Base-by-base conservation (phyloP, 1,140 invertebrate genomes). In the Calycopis cecrops region DNA sequence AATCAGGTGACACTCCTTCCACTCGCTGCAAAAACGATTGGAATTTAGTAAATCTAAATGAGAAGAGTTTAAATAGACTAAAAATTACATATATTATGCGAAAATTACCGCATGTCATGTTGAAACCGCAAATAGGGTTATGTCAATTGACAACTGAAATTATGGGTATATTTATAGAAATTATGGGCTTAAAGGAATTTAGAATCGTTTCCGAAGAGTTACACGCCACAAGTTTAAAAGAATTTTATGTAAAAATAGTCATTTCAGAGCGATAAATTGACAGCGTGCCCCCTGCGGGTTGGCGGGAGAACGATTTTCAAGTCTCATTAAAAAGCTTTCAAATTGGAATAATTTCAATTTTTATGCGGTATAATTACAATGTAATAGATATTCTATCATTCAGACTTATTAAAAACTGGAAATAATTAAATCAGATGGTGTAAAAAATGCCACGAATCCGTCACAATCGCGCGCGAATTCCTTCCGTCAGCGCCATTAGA, bases 401-500 rank as follows among this genome's bases (percentile, higher is more conserved):
- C 60, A 51, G 55, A 47, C 54, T 53, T 28, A 57, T 65, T 44
- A 73, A 75, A 80, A 58, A 60, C 42, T 57, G 34, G 56, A 74
- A 76, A 67, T 68, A 49, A 56, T 56, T 65, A 59, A 69, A 74
- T 82, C 79, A 81, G 80, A 70, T 80, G 78, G 73, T 65, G 37
- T 64, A 83, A 86, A 81, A 83, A 82, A 82, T 85, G 79, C 80
- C 83, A 85, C 84, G 84, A 88, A 87, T 77, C 79, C 78, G 79
- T 78, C 79, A 85, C 67, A 85, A 83, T 86, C 84, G 85, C 86
- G 86, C 86, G 86, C 86, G 86, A 88, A 88, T 85, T 82, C 66
- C 76, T 79, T 65, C 74, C 71, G 76, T 76, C 76, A 86, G 75
- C 86, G 86, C 86, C 86, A 88, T 88, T 81, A 86, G 82, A 88